phyloP scores from a whole-genome alignment of 2,113 vertebrate species.

The Eira barbara region DNA sequence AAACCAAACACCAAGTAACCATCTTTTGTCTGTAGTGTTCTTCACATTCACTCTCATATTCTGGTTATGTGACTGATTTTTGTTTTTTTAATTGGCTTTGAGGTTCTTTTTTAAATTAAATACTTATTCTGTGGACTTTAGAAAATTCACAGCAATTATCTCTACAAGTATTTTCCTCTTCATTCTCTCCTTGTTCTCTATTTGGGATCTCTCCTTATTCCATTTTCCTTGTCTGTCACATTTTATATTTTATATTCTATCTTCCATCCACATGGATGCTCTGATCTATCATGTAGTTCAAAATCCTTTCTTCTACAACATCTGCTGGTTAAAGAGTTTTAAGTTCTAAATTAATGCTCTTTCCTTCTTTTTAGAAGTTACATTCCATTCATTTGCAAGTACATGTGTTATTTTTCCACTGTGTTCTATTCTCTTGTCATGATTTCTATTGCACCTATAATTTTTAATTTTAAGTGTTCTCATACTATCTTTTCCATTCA shows the following conservation, averaged over 20 bases:
- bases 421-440: not conserved
- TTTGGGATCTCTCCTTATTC: not conserved
- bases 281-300: not conserved
- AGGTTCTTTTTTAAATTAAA: not conserved
- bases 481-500: not conserved
- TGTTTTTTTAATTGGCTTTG: not conserved
- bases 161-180: not conserved
- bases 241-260: not conserved
- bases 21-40: not conserved
- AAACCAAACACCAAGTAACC: not conserved
- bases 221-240: not conserved
- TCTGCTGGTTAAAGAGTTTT: not conserved
- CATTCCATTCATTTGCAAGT: not conserved
- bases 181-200: not conserved
- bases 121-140: not conserved
- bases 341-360: not conserved
- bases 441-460: not conserved
- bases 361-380: not conserved
- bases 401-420: not conserved
- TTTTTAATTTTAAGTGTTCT: not conserved
- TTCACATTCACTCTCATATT: not conserved
- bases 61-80: not conserved
- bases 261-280: not conserved
- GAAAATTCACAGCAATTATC: not conserved
- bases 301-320: not conserved